Evolutionary conservation across 2,113 vertebrate genomes (phyloP), one percentile per base, ranked within the genome.

Genomic region (Symphodus melops): DNA sequence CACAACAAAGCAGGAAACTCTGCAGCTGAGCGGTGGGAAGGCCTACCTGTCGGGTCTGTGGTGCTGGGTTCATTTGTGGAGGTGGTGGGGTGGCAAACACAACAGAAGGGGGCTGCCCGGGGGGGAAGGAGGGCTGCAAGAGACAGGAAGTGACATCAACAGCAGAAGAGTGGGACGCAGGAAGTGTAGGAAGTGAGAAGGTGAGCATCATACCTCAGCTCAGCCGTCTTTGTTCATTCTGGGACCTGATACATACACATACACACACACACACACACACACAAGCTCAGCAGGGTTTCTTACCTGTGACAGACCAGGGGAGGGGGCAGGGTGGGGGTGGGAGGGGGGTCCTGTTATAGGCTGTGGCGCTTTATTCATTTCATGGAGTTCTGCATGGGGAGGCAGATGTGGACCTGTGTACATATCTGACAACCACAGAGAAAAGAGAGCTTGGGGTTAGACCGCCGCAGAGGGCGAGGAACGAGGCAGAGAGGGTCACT

Each of bases 311-410:
- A 98, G 95, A 94, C 96, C 97, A 0, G 97, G 97, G 95, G 97
- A 98, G 81, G 96, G 96, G 94, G 96, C 95, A 3, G 97, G 97
- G 94, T 97, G 97, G 86, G 96, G 96, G 93, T 90, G 93, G 79
- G 96, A 92, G 72, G 95, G 95, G 94, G 94, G 92, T 96, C 96
- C 96, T 91, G 96, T 96, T 96, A 97, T 95, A 96, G 97, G 95
- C 94, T 99, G 97, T 94, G 96, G 96, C 95, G 96, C 95, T 97
- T 98, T 99, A 96, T 98, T 99, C 98, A 98, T 99, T 97, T 98
- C 97, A 98, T 95, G 96, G 95, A 95, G 95, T 95, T 96, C 95
- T 95, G 95, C 97, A 98, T 99, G 94, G 94, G 96, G 88, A 89
- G 77, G 89, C 95, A 91, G 95, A 95, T 92, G 94, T 94, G 83